These are phyloP conservation scores for Plagodis pulveraria DNA, from an alignment of 2,888 invertebrate genomes.

Conservation along the genomic window DNA sequence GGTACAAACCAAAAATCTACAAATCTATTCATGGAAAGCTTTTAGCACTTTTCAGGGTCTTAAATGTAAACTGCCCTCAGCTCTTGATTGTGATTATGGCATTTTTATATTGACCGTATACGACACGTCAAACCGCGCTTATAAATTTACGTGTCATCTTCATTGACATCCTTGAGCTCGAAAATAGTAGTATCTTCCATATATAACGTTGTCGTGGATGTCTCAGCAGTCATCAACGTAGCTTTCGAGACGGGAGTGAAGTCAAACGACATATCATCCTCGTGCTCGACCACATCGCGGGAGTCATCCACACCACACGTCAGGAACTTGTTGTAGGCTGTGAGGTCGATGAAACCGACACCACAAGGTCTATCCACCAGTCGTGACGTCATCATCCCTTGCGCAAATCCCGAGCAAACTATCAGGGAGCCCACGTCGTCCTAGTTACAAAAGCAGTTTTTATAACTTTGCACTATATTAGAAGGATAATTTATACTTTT, in stretches of 20 bases:
- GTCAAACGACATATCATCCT: constrained; percentile 51
- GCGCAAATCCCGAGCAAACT: constrained; percentile 63
- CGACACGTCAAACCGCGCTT: too few species aligned
- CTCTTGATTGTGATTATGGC: too few species aligned
- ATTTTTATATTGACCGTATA: too few species aligned
- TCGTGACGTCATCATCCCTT: constrained; percentile 71
- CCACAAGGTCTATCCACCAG: constrained; percentile 74
- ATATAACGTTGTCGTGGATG: not conserved
- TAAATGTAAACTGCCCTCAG: too few species aligned
- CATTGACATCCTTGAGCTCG: too few species aligned
- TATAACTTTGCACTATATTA: too few species aligned
- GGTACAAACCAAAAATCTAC: too few species aligned
- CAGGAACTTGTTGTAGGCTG: constrained; percentile 63
- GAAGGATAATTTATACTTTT: too few species aligned
- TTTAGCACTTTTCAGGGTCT: too few species aligned
- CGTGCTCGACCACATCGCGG: constrained; percentile 64
- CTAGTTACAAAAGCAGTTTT: constrained; percentile 41
- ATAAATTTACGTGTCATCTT: too few species aligned
- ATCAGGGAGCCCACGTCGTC: constrained; percentile 71
- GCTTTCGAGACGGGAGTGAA: constrained; percentile 27
- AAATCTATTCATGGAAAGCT: too few species aligned
- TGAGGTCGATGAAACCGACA: constrained; percentile 66
- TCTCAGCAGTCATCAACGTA: not conserved
- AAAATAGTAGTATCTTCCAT: too few species aligned
- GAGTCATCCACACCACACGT: constrained; percentile 75